Conservation (phyloP, 2,888 invertebrate species). For the Hypolimnas misippus region DNA sequence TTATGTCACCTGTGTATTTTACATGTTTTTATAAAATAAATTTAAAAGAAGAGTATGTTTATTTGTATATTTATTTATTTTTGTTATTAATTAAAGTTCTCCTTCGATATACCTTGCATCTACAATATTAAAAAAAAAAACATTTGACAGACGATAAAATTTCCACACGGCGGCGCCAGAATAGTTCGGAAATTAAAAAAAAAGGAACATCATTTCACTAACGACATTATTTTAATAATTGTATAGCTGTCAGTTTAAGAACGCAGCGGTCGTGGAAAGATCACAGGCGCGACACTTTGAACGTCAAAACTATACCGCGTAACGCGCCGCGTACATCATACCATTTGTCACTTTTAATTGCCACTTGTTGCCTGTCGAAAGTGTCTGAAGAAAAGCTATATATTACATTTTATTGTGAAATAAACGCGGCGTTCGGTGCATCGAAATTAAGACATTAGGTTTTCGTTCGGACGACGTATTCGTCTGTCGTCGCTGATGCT, state of each 20-base stretch:
- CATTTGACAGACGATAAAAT: not conserved
- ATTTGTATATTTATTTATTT: too few relatives aligned
- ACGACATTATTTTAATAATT: conserved; percentile 27
- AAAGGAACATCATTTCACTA: conserved; percentile 6
- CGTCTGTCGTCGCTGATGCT: conserved; percentile 55
- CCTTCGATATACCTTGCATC: too few relatives aligned
- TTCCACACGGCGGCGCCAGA: conserved; percentile 15
- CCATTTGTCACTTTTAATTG: conserved; percentile 84
- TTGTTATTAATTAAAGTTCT: too few relatives aligned
- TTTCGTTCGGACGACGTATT: conserved; percentile 64
- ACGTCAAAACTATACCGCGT: conserved; percentile 58
- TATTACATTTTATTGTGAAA: conserved; percentile 80
- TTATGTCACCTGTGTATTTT: not conserved
- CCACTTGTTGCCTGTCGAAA: conserved; percentile 77
- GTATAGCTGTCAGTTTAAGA: conserved; percentile 39
- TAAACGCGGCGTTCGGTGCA: conserved; percentile 51
- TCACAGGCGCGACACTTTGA: conserved; percentile 65
- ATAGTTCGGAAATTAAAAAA: conserved; percentile 14
- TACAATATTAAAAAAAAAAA: conserved; percentile 10
- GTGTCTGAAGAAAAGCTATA: conserved; percentile 67
- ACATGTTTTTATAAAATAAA: too few relatives aligned
- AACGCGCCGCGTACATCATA: conserved; percentile 64
- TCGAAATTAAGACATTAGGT: conserved; percentile 70
- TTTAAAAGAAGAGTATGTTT: too few relatives aligned
- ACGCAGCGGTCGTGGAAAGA: conserved; percentile 60